Percentiles rank a stretch among this genome's conserved stretches.
These are phyloP conservation scores for Chaetodon auriga DNA, from an alignment of 2,113 vertebrate genomes.

Conservation along the genomic window DNA sequence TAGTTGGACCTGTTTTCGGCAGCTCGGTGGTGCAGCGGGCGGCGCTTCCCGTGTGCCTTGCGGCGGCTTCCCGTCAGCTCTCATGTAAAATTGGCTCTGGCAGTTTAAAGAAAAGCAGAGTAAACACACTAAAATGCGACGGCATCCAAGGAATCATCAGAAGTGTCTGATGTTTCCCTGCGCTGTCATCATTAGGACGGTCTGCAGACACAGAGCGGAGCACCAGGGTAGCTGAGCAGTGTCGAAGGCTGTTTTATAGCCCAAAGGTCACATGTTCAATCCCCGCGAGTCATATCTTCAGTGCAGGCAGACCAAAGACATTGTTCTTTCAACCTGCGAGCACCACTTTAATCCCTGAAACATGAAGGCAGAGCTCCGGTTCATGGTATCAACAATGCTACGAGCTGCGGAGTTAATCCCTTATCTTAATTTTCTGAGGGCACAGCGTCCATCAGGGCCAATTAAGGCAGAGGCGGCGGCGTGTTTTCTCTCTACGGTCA, in stretches of 20 bases:
- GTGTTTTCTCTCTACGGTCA: background rate
- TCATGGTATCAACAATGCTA: too few relatives aligned
- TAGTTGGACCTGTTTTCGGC: conserved; percentile 26
- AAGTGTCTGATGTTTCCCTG: conserved; percentile 13
- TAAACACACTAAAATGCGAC: conserved; percentile 28
- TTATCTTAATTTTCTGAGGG: background rate
- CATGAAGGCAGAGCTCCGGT: background rate
- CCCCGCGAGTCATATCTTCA: background rate
- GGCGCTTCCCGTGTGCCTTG: conserved; percentile 5
- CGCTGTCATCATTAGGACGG: background rate
- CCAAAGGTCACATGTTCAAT: background rate
- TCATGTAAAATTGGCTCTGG: conserved; percentile 1
- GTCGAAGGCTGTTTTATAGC: background rate
- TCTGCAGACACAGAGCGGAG: background rate
- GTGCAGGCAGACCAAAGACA: background rate
- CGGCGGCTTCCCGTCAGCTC: conserved; percentile 14
- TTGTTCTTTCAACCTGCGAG: background rate
- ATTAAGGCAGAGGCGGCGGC: background rate
- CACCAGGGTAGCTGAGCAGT: background rate
- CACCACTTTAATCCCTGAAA: background rate
- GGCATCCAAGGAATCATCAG: conserved; percentile 7
- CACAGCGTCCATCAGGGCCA: background rate
- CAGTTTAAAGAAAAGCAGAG: conserved; percentile 17
- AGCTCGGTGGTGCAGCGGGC: background rate
- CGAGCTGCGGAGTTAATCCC: background rate